Base-by-base conservation (phyloP, 2,888 invertebrate species). In the Dendrolimus houi region DNA sequence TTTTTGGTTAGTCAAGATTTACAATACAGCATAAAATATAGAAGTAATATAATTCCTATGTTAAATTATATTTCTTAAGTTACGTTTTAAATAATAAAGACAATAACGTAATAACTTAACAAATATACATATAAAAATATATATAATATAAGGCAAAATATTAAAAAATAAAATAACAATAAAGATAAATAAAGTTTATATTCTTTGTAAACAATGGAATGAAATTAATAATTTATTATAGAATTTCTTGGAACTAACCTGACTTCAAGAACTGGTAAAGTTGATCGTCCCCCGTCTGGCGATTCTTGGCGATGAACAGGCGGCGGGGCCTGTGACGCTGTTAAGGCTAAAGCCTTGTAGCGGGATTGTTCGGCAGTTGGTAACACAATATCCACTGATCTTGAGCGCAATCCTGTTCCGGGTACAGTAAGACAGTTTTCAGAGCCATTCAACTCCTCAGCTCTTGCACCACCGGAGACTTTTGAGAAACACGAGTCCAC, bases 401-500 rank as follows among this genome's bases (percentile, higher is more conserved):
- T 93, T 52, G 96, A 96, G 55, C 97, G 92, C 47, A 95, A 92
- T 62, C 93, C 94, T 60, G 93, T 92, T 56, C 94, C 94, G 7
- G 96, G 96, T 59, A 96, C 96, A 59, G 94, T 93, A 63, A 95
- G 86, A 55, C 92, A 92, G 60, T 91, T 91, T 57, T 89, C 91
- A 41, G 91, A 92, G 57, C 93, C 93, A 69, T 94, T 93, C 64
- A 95, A 75, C 74, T 95, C 94, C 71, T 94, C 94, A 17, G 95
- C 94, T 79, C 95, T 93, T 58, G 93, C 93, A 63, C 93, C 92
- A 55, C 95, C 94, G 40, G 94, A 92, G 56, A 95, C 93, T 85
- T 95, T 95, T 59, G 95, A 94, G 81, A 96, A 97, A 75, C 96
- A 95, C 14, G 96, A 96, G 78, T 97, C 97, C 1, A 97, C 96